Conservation (phyloP, 2,888 invertebrate genomes). For the Eupithecia pulchellata region DNA sequence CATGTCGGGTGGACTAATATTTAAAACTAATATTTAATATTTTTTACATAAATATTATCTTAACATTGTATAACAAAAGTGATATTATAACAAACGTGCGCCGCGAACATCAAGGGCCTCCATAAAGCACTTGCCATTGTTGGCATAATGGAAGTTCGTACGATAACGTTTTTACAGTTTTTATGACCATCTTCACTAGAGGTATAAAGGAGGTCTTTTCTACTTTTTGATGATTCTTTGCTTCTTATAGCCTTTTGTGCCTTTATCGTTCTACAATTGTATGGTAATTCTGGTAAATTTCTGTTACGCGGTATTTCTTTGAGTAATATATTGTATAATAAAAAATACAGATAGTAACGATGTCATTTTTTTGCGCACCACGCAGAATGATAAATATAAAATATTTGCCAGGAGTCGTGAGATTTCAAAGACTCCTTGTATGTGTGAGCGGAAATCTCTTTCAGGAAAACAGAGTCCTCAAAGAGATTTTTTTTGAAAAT, state of each 20-base stretch:
- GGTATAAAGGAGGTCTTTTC: constrained; percentile 32
- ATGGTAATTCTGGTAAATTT: neutral
- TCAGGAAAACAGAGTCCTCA: neutral
- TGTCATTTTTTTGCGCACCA: neutral
- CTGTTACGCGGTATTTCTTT: neutral
- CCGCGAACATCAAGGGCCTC: constrained; percentile 31
- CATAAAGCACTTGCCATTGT: constrained; percentile 35
- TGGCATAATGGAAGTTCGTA: constrained; percentile 36
- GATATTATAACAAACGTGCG: constrained; percentile 33
- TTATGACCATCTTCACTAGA: constrained; percentile 35
- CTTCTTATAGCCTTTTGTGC: constrained; percentile 21
- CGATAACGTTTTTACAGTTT: constrained; percentile 37
- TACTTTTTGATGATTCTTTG: constrained; percentile 22
- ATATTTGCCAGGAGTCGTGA: neutral
- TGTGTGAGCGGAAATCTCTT: neutral
- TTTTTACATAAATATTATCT: neutral
- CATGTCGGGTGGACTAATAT: neutral
- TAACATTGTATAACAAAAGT: constrained; percentile 28
- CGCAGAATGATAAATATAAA: too few relatives aligned
- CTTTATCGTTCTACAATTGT: constrained; percentile 9
- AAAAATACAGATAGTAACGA: neutral
- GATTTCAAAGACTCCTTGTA: neutral
- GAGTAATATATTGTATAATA: neutral
- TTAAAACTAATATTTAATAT: too few relatives aligned
- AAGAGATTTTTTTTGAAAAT: too few relatives aligned